Conservation (phyloP, 2,888 invertebrate genomes). For the Eupithecia tripunctaria region DNA sequence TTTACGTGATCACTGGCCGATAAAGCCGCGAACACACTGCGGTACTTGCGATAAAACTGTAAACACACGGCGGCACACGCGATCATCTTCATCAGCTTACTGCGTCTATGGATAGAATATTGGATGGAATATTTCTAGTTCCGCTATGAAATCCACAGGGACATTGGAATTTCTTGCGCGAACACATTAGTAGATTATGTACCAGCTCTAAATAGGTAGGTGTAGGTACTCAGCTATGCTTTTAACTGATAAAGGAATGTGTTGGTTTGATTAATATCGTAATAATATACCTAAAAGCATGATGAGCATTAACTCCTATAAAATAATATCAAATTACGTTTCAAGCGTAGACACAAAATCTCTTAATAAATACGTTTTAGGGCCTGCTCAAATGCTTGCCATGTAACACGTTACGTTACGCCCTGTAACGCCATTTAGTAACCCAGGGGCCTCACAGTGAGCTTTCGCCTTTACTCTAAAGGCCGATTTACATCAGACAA, state of each 20-base stretch:
- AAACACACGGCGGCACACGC: neutral
- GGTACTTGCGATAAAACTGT: neutral
- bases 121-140: constrained; percentile 1
- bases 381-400: too few species aligned
- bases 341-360: neutral
- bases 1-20: neutral
- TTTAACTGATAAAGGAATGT: neutral
- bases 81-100: neutral
- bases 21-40: neutral
- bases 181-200: neutral
- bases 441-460: neutral
- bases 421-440: neutral
- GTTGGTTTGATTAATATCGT: neutral
- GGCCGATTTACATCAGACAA: too few species aligned
- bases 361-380: neutral
- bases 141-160: neutral
- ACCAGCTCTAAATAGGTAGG: neutral
- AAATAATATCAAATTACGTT: neutral
- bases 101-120: too few species aligned
- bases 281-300: neutral
- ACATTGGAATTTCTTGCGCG: neutral
- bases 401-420: too few species aligned
- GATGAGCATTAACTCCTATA: neutral
- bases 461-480: neutral
- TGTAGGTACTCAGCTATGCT: neutral